Conservation (phyloP, 2,113 vertebrate genomes). For the Apodemus speciosus region DNA sequence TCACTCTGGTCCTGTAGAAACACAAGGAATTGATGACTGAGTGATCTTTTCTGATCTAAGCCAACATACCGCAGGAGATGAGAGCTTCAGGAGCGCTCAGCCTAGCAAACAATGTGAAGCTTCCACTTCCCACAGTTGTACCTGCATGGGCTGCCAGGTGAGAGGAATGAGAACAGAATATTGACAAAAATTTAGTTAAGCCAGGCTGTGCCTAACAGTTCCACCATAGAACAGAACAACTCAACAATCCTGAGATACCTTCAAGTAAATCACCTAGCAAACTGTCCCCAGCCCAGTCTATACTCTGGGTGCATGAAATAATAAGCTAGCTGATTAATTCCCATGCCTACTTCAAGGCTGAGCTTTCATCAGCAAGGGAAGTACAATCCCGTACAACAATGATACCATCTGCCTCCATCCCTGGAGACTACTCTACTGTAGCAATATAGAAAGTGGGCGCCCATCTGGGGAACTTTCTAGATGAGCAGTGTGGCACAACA, state of each 20-base stretch:
- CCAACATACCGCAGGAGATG: not conserved
- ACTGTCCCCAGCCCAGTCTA: not conserved
- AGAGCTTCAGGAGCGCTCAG: not conserved
- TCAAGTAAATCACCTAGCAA: not conserved
- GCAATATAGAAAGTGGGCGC: not conserved
- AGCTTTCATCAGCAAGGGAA: slow-evolving; percentile 25
- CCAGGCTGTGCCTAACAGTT: not conserved
- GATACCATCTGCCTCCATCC: slow-evolving; percentile 1
- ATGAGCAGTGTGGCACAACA: not conserved
- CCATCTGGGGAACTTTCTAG: not conserved
- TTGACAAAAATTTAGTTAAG: not conserved
- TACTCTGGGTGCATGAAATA: not conserved
- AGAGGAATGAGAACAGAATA: not conserved
- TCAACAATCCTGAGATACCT: not conserved
- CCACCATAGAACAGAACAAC: not conserved
- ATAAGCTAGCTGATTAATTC: not conserved
- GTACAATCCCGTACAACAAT: not conserved
- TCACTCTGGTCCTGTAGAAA: slow-evolving; percentile 60
- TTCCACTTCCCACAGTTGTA: not conserved
- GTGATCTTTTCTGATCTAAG: not conserved
- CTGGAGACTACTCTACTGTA: not conserved
- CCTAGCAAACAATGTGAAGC: not conserved
- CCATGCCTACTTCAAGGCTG: not conserved
- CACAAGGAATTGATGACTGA: slow-evolving; percentile 1
- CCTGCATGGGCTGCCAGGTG: not conserved